A percentile compares a stretch with the other conserved stretches of the same genome.
Conservation (phyloP, 2,113 vertebrate genomes). For the Acrocephalus kingi region DNA sequence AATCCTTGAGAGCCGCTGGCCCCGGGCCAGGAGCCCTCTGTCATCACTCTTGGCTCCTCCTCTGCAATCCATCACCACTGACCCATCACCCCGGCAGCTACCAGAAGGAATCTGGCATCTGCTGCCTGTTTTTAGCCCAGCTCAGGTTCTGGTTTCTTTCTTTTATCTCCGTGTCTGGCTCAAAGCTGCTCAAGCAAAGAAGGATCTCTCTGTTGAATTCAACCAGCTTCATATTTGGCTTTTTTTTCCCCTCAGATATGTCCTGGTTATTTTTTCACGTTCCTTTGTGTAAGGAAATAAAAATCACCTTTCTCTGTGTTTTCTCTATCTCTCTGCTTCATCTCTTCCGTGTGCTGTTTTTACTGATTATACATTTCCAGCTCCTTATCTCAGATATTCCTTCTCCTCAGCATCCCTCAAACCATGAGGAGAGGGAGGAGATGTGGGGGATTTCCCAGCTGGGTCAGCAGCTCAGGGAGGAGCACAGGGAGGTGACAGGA, state of each 20-base stretch:
- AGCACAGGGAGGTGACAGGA: background rate
- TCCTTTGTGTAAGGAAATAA: background rate
- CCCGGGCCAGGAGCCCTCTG: slow-evolving; percentile 2
- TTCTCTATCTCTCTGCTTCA: background rate
- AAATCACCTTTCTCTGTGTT: slow-evolving; percentile 43
- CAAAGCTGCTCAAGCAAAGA: background rate
- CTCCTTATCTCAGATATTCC: slow-evolving; percentile 20
- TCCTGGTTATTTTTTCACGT: background rate
- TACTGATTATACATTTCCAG: slow-evolving; percentile 4
- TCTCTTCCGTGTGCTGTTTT: slow-evolving; percentile 31
- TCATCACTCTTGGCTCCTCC: slow-evolving; percentile 37
- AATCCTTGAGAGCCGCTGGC: slow-evolving; percentile 20
- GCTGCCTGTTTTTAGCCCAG: background rate
- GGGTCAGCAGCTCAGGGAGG: background rate
- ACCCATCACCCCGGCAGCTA: slow-evolving; percentile 22
- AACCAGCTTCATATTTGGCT: background rate
- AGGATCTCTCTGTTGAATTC: background rate
- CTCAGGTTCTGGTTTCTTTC: slow-evolving; percentile 6
- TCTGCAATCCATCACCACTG: slow-evolving; percentile 38
- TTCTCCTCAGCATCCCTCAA: slow-evolving; percentile 30
- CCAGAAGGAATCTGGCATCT: slow-evolving; percentile 47
- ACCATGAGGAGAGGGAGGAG: background rate
- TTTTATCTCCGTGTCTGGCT: background rate
- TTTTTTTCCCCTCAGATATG: background rate
- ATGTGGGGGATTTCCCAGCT: background rate